Base-by-base conservation (phyloP, 2,797 vertebrate genomes). In the Pseudotriccus pelzelni region DNA sequence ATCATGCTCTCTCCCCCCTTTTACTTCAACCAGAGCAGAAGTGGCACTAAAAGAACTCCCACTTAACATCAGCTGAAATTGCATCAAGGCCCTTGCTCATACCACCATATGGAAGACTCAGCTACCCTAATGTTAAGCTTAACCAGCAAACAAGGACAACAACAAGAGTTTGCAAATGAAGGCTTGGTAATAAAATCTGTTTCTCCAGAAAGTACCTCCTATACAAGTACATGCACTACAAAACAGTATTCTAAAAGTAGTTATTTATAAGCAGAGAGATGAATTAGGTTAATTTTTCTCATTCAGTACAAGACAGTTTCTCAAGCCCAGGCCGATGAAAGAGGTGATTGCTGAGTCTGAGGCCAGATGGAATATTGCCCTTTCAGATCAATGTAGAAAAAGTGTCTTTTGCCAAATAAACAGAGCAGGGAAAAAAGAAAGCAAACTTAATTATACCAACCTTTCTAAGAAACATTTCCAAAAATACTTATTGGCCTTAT, bases 261-360 rank as follows among this genome's bases (percentile, higher is more conserved):
- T 81, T 97, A 95, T 97, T 97, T 97, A 96, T 97, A 97, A 97
- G 87, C 47, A 89, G 37, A 92, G 59, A 96, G 36, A 90, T 34
- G 64, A 75, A 91, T 87, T 90, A 91, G 50, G 58, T 50, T 95
- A 59, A 81, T 90, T 91, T 96, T 96, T 97, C 81, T 44, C 84
- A 74, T 92, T 95, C 78, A 96, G 53, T 78, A 62, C 89, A 92
- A 97, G 84, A 83, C 53, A 86, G 58, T 94, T 97, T 96, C 89
- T 89, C 84, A 93, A 95, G 70, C 56, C 68, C 72, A 93, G 86
- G 76, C 46, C 66, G 72, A 87, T 73, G 78, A 97, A 93, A 96
- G 39, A 25, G 50, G 32, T 89, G 80, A 96, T 95, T 79, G 73
- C 22, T 9, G 15, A 70, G 74, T 62, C 68, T 44, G 60, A 77